Evolutionary conservation across 1,140 invertebrate genomes (phyloP).

Genomic region (Tetranychus urticae): DNA sequence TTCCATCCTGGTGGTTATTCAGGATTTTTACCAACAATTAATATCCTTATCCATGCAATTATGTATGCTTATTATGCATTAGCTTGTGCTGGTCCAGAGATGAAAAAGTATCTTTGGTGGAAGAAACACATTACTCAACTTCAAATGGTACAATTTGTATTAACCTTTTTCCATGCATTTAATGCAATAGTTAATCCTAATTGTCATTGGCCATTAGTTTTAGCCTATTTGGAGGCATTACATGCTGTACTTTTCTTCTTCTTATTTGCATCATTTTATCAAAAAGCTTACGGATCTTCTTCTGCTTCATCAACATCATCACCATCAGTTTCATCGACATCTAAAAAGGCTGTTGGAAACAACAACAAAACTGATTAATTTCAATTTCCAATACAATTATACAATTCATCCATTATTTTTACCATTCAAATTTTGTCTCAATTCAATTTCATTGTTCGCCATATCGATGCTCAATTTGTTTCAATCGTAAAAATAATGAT

Average conservation of each 20-base stretch:
- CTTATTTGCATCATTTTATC: not conserved
- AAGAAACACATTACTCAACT: conserved; percentile 30
- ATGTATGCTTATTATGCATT: conserved; percentile 31
- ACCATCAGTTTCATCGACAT: no score
- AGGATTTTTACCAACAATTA: conserved; percentile 25
- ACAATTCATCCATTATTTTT: no score
- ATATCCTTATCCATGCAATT: conserved; percentile 31
- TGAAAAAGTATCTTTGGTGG: conserved; percentile 31
- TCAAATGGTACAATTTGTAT: conserved; percentile 22
- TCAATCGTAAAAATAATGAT: no score
- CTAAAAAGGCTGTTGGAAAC: no score
- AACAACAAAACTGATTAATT: no score
- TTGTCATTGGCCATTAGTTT: conserved; percentile 1
- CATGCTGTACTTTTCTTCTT: conserved; percentile 1
- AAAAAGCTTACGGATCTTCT: not conserved
- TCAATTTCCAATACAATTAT: no score
- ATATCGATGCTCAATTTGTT: no score
- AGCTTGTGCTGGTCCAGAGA: conserved; percentile 25
- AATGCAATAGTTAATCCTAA: not conserved
- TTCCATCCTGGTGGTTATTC: not conserved
- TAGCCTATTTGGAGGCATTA: not conserved
- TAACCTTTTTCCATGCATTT: not conserved
- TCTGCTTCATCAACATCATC: no score
- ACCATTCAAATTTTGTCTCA: no score
- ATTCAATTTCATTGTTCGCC: no score